These are phyloP conservation scores for Ormyrus labotus DNA, from an alignment of 2,888 invertebrate species.

Conservation along the genomic window DNA sequence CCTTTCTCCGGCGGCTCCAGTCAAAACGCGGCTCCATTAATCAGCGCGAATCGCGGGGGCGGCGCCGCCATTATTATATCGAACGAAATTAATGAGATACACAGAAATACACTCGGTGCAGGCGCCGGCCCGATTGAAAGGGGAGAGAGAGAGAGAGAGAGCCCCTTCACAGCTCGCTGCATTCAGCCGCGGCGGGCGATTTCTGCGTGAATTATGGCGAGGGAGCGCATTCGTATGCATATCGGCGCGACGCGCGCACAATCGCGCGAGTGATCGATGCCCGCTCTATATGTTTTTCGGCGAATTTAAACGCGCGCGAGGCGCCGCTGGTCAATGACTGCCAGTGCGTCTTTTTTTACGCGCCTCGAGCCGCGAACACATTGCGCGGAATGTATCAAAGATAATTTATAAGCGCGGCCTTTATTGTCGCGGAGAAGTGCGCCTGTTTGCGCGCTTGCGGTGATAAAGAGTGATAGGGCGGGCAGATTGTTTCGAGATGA, in stretches of 20 bases:
- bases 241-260: slow-evolving; percentile 21
- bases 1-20: slow-evolving; percentile 61
- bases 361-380: background rate
- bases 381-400: background rate
- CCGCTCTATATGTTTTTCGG: slow-evolving; percentile 17
- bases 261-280: slow-evolving; percentile 55
- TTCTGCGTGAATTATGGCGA: slow-evolving; percentile 47
- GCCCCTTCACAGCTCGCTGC: background rate
- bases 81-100: slow-evolving; percentile 76
- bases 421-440: slow-evolving; percentile 3
- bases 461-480: background rate
- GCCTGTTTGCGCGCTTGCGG: background rate
- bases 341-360: background rate
- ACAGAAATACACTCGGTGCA: slow-evolving; percentile 74
- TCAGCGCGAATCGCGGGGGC: slow-evolving; percentile 62
- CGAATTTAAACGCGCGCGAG: slow-evolving; percentile 13
- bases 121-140: slow-evolving; percentile 1
- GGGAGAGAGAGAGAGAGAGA: background rate
- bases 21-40: slow-evolving; percentile 73
- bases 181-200: slow-evolving; percentile 50
- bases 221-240: slow-evolving; percentile 38
- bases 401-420: background rate
- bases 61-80: slow-evolving; percentile 71
- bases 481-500: background rate
- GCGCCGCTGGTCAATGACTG: background rate